These are phyloP conservation scores for Temnothorax curvispinosus DNA, from an alignment of 1,140 invertebrate species.

Conservation along the genomic window DNA sequence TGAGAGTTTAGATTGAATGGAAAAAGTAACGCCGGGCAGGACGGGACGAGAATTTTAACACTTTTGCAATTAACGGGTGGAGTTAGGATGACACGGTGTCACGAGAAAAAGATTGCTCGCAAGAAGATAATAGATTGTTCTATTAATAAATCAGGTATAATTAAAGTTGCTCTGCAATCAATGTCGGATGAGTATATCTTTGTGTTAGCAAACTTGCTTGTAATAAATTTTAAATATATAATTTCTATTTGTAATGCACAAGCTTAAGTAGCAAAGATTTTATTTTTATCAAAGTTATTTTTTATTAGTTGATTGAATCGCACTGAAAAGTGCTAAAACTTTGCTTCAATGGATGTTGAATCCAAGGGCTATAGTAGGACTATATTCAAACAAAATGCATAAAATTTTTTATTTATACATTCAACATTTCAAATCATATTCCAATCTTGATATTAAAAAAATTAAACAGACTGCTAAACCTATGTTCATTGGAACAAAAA, in stretches of 20 bases:
- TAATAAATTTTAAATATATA: background rate
- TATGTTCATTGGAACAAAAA: background rate
- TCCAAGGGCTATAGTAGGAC: too few species aligned
- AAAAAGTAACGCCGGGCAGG: constrained; percentile 20
- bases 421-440: background rate
- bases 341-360: background rate
- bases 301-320: background rate
- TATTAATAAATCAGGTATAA: constrained; percentile 35
- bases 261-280: background rate
- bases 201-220: background rate
- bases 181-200: background rate
- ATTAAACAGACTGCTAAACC: background rate
- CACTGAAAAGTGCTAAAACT: background rate
- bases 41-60: constrained; percentile 14
- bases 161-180: background rate
- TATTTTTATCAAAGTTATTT: background rate
- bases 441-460: background rate
- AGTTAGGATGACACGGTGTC: constrained; percentile 4
- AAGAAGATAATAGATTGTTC: constrained; percentile 4
- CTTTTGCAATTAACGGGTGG: constrained; percentile 3
- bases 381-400: background rate
- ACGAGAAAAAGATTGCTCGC: constrained; percentile 33
- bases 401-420: background rate
- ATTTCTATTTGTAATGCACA: background rate
- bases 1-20: constrained; percentile 50